Evolutionary conservation across 2,888 invertebrate genomes (phyloP).

Genomic region (Empis livida): DNA sequence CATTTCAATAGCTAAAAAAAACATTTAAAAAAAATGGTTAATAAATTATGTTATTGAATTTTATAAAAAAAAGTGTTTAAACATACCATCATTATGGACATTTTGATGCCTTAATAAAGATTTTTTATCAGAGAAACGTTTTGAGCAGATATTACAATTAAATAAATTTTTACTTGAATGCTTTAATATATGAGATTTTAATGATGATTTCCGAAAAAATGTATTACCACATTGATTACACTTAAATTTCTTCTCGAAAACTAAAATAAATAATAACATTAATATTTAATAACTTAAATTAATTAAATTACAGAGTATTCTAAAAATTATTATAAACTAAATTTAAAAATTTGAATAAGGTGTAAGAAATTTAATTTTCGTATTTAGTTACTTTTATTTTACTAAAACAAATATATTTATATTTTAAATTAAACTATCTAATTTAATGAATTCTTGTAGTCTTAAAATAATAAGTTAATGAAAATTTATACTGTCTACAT

Average conservation of each 20-base stretch:
- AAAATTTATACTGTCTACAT: too few relatives aligned
- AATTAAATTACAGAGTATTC: too few relatives aligned
- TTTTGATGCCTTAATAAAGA: conserved; percentile 56
- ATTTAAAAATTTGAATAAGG: background rate
- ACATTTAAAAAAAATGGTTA: too few relatives aligned
- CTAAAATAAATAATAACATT: conserved; percentile 1
- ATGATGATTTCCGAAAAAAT: conserved; percentile 45
- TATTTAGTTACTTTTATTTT: too few relatives aligned
- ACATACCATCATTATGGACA: conserved; percentile 48
- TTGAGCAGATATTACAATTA: conserved; percentile 51
- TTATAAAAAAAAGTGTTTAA: too few relatives aligned
- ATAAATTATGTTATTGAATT: too few relatives aligned
- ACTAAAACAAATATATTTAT: too few relatives aligned
- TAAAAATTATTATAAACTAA: too few relatives aligned
- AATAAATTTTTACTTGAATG: conserved; percentile 43
- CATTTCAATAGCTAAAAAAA: conserved; percentile 54
- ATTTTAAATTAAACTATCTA: too few relatives aligned
- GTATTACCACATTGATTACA: conserved; percentile 48
- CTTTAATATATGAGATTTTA: conserved; percentile 42
- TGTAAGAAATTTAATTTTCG: background rate
- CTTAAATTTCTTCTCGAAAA: conserved; percentile 37
- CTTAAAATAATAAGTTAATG: too few relatives aligned
- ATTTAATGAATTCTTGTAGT: too few relatives aligned
- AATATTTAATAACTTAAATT: too few relatives aligned
- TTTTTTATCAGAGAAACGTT: conserved; percentile 52